These are phyloP conservation scores for Cosmia trapezina DNA, from an alignment of 2,888 invertebrate species.

Conservation along the genomic window DNA sequence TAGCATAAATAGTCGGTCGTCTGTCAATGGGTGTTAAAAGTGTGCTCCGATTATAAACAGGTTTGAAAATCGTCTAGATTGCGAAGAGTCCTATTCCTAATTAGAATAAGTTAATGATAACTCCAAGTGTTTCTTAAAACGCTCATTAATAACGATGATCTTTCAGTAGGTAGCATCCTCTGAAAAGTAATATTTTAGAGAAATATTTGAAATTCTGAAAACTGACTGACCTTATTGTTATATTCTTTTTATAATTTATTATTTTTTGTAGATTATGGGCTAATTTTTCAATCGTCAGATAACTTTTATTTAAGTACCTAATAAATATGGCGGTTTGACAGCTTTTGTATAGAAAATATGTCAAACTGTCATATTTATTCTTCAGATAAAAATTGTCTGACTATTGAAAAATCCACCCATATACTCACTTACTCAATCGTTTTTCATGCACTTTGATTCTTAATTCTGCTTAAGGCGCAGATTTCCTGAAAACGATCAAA, in stretches of 20 bases:
- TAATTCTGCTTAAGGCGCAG: too few relatives aligned
- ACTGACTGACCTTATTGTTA: background rate
- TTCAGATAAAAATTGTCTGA: too few relatives aligned
- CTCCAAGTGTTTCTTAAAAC: background rate
- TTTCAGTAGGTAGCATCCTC: background rate
- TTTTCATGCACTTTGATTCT: background rate
- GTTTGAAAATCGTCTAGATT: background rate
- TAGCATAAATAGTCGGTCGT: background rate
- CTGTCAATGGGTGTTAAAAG: too few relatives aligned
- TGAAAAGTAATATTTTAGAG: background rate
- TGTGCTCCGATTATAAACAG: background rate
- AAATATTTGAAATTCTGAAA: background rate
- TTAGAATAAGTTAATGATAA: background rate
- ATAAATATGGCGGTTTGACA: too few relatives aligned
- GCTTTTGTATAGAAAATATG: too few relatives aligned
- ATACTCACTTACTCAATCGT: too few relatives aligned
- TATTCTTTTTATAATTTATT: background rate
- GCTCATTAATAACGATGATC: background rate
- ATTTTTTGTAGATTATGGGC: too few relatives aligned
- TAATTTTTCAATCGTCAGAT: too few relatives aligned
- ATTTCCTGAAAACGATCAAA: too few relatives aligned
- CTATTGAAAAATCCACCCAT: too few relatives aligned
- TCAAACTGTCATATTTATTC: too few relatives aligned
- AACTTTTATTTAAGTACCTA: too few relatives aligned
- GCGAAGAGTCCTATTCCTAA: background rate